Evolutionary conservation across 1,140 invertebrate genomes (phyloP).

Genomic region (Pachyrhynchus sulphureomaculatus): DNA sequence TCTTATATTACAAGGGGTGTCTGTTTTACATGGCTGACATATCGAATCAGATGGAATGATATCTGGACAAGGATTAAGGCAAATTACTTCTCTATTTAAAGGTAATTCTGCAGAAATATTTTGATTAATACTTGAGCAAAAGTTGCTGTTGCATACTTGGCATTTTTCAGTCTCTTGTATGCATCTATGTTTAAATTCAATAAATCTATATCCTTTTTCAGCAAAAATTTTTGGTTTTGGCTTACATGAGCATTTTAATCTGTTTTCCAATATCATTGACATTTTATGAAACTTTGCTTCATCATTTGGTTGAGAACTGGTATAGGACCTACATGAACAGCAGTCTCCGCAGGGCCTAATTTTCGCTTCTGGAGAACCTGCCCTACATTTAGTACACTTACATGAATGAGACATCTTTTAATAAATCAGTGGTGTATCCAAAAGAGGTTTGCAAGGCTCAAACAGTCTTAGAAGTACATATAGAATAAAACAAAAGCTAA

Average conservation of each 20-base stretch:
- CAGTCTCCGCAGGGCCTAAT: not conserved
- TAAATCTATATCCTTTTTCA: conserved; percentile 18
- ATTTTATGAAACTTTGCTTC: not conserved
- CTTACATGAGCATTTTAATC: not conserved
- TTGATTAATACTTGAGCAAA: not conserved
- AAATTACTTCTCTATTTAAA: not conserved
- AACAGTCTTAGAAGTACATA: conserved; percentile 12
- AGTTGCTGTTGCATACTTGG: not conserved
- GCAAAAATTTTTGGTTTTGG: conserved; percentile 11
- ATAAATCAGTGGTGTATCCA: conserved; percentile 19
- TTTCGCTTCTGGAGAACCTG: no score
- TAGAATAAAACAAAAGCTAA: conserved; percentile 10
- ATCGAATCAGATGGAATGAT: not conserved
- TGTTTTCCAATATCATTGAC: not conserved
- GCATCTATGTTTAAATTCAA: conserved; percentile 7
- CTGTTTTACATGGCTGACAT: not conserved
- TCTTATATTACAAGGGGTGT: not conserved
- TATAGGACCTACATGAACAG: not conserved
- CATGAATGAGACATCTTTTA: conserved; percentile 3
- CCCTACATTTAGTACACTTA: not conserved
- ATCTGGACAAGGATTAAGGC: not conserved
- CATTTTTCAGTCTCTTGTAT: conserved; percentile 5
- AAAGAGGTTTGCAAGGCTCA: conserved; percentile 19
- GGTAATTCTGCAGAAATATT: not conserved
- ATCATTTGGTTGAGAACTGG: not conserved